Base-by-base conservation (phyloP, 2,797 vertebrate species). In the Squalus acanthias region DNA sequence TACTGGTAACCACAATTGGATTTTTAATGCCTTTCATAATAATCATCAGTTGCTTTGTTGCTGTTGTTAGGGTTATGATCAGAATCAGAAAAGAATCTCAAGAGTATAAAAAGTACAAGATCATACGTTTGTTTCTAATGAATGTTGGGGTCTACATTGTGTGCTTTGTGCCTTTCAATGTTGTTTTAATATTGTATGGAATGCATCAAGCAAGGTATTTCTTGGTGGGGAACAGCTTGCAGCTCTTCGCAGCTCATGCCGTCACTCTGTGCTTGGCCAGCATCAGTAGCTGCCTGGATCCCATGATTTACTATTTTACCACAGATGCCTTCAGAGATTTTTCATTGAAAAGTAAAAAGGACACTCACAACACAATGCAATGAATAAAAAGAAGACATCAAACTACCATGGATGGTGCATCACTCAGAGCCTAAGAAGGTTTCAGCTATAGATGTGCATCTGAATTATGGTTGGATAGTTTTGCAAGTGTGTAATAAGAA, bases 81-180 rank as follows among this genome's bases (percentile, higher is more conserved):
- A 96, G 39, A 69, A 97, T 50, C 12, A 96, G 97, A 39, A 97
- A 50, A 9, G 96, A 97, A 97, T 0, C 12, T 97, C 46, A 96
- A 1, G 96, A 4, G 96, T 87, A 97, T 96, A 79, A 96, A 20
- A 98, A 97, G 96, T 97, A 97, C 96, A 96, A 97, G 67, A 97
- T 97, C 96, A 97, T 98, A 97, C 95, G 97, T 95, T 97, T 98
- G 96, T 98, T 97, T 96, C 93, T 29, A 60, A 96, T 97, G 96
- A 98, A 97, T 96, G 69, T 98, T 76, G 3, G 97, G 0, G 97
- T 98, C 97, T 97, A 97, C 95, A 93, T 29, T 0, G 0, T 97
- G 0, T 97, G 97, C 96, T 97, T 98, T 96, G 0, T 96, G 67
- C 96, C 97, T 10, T 92, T 96, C 33, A 97, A 97, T 0, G 0